Evolutionary conservation across 2,113 vertebrate genomes (phyloP), one percentile per base, ranked within the genome.

Genomic region (Pimephales promelas): DNA sequence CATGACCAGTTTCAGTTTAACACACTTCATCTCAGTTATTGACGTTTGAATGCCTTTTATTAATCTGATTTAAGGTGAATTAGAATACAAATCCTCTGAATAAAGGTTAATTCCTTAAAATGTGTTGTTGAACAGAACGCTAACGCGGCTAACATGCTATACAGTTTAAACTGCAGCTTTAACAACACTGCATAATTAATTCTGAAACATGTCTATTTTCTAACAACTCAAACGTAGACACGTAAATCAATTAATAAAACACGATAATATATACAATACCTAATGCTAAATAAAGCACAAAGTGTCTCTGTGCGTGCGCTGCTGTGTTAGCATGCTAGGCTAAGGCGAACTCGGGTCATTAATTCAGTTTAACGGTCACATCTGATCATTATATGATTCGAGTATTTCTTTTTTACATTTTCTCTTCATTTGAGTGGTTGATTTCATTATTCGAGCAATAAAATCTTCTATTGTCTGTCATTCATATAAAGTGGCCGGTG

Each of bases 261-360:
- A 9, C 3, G 2, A 40, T 20, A 0, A 7, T 20, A 26, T n/a
- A 7, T 59, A 56, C 13, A 40, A 56, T 18, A 7, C 13, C 13
- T 34, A 28, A 8, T n/a, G 47, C n/a, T 26, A n/a, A 36, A 26
- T 26, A 40, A 70, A 68, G 62, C 47, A 54, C 11, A n/a, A 70
- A 18, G 5, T 56, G 28, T 54, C 31, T 54, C 10, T 43, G 18
- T 52, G 24, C 11, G 8, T 1, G 79, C 20, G 47, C 47, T 40
- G 62, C 28, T 81, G 47, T 70, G 79, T 5, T 81, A 81, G 79
- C 79, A 70, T 56, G 79, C 79, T 70, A 81, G 54, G 79, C 79
- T 81, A 81, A 70, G 0, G 13, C 47, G 18, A 36, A 70, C 62
- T 36, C 28, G 3, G 28, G 26, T 81, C 62, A 81, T 59, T 36